phyloP scores from a whole-genome alignment of 1,140 invertebrate species.

The Drosophila repleta region DNA sequence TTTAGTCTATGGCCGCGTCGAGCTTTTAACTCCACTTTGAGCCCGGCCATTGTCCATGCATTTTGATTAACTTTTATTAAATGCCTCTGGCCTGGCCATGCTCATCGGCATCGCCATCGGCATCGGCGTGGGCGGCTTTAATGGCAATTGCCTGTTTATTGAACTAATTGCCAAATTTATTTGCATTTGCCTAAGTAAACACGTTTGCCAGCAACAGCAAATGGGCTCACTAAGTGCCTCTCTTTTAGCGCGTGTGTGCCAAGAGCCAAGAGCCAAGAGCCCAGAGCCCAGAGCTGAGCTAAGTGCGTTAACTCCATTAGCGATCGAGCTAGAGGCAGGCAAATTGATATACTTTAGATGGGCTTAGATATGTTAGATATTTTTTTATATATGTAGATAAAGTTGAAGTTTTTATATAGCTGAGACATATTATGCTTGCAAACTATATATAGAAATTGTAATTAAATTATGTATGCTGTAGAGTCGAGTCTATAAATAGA shows the following conservation, averaged over 20 bases:
- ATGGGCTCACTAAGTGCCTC: neutral
- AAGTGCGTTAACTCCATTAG: too few relatives aligned
- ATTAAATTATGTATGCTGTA: too few relatives aligned
- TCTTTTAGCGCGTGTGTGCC: neutral
- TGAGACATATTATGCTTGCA: too few relatives aligned
- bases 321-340: too few relatives aligned
- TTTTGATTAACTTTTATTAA: constrained; percentile 51
- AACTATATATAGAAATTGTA: too few relatives aligned
- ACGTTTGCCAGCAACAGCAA: neutral
- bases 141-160: constrained; percentile 33
- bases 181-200: constrained; percentile 19
- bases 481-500: too few relatives aligned
- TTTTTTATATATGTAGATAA: too few relatives aligned
- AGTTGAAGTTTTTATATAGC: too few relatives aligned
- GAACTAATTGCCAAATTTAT: constrained; percentile 32
- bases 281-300: neutral
- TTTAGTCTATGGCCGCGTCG: constrained; percentile 28
- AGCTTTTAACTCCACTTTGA: constrained; percentile 42
- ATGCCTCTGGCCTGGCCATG: neutral
- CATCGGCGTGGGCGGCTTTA: neutral
- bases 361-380: too few relatives aligned
- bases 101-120: neutral
- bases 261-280: too few relatives aligned
- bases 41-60: constrained; percentile 33
- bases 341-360: too few relatives aligned